phyloP scores from a whole-genome alignment of 1,140 invertebrate genomes.

The Drosophila nannoptera region DNA sequence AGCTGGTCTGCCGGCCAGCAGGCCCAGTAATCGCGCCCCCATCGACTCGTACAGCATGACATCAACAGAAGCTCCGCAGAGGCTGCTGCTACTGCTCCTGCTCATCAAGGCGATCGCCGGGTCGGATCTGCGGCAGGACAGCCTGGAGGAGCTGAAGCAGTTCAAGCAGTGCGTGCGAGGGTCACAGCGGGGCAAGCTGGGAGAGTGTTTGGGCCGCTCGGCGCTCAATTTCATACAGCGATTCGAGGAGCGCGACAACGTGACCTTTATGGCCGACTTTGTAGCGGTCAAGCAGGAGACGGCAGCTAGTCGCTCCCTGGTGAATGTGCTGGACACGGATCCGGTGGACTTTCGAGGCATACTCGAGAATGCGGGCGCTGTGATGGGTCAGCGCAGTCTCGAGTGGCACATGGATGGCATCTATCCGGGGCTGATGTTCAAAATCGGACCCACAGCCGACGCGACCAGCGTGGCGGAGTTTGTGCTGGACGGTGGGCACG shows the following conservation, averaged over 20 bases:
- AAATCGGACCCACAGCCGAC: conserved; percentile 83
- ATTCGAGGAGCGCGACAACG: conserved; percentile 83
- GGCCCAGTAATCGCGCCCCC: conserved; percentile 45
- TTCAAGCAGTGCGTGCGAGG: conserved; percentile 70
- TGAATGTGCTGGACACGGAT: conserved; percentile 84
- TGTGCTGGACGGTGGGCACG: conserved; percentile 82
- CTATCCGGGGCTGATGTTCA: conserved; percentile 86
- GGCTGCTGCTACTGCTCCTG: conserved; percentile 10
- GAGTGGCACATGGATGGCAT: conserved; percentile 85
- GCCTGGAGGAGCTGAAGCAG: conserved; percentile 43
- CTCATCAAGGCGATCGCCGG: conserved; percentile 12
- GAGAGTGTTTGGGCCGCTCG: conserved; percentile 85
- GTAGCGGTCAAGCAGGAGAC: conserved; percentile 82
- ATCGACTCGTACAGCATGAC: conserved; percentile 35
- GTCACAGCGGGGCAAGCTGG: conserved; percentile 50
- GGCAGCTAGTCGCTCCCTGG: conserved; percentile 79
- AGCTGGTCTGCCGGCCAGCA: conserved; percentile 54
- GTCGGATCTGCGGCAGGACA: conserved; percentile 39
- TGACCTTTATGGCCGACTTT: conserved; percentile 83
- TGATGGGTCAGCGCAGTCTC: conserved; percentile 85
- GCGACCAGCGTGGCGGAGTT: conserved; percentile 86
- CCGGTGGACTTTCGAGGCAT: conserved; percentile 85
- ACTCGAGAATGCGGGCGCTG: conserved; percentile 84
- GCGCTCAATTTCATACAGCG: conserved; percentile 83
- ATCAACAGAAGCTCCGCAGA: conserved; percentile 1